These are phyloP conservation scores for Osmerus mordax DNA, from an alignment of 2,113 vertebrate genomes.

Conservation along the genomic window DNA sequence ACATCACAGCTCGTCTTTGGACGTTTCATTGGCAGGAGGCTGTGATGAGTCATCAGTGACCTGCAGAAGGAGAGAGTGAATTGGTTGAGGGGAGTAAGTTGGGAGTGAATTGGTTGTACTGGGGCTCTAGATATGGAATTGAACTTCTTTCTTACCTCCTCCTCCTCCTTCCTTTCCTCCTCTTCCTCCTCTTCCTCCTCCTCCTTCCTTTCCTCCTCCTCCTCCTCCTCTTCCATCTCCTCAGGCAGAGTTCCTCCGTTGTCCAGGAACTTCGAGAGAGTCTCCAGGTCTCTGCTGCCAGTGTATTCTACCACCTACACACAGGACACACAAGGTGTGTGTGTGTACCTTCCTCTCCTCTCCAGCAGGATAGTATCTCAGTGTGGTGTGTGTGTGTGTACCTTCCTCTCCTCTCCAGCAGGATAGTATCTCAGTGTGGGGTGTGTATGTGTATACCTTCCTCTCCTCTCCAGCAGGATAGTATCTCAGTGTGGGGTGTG, in stretches of 20 bases:
- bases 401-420: not conserved
- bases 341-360: not conserved
- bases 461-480: too few species aligned
- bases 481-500: too few species aligned
- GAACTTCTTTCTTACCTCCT: not conserved
- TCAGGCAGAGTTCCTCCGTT: slow-evolving; percentile 73
- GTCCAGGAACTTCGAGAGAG: slow-evolving; percentile 86
- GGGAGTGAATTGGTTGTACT: not conserved
- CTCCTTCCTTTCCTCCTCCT: slow-evolving; percentile 16
- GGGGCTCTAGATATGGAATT: not conserved
- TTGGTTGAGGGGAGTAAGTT: not conserved
- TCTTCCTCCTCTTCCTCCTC: slow-evolving; percentile 37
- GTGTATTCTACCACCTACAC: slow-evolving; percentile 77
- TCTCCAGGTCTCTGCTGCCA: slow-evolving; percentile 79
- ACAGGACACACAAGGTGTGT: not conserved
- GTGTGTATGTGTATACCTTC: too few species aligned
- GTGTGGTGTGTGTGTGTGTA: not conserved
- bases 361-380: not conserved
- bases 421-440: too few species aligned
- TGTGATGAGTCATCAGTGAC: slow-evolving; percentile 33
- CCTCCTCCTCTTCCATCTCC: slow-evolving; percentile 38
- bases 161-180: slow-evolving; percentile 13
- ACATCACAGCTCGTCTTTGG: slow-evolving; percentile 67
- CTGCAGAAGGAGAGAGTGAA: slow-evolving; percentile 22
- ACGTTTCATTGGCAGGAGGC: slow-evolving; percentile 28